Evolutionary conservation across 2,113 vertebrate genomes (phyloP), one percentile per base, ranked within the genome.

Genomic region (Leptobrachium ailaonicum): DNA sequence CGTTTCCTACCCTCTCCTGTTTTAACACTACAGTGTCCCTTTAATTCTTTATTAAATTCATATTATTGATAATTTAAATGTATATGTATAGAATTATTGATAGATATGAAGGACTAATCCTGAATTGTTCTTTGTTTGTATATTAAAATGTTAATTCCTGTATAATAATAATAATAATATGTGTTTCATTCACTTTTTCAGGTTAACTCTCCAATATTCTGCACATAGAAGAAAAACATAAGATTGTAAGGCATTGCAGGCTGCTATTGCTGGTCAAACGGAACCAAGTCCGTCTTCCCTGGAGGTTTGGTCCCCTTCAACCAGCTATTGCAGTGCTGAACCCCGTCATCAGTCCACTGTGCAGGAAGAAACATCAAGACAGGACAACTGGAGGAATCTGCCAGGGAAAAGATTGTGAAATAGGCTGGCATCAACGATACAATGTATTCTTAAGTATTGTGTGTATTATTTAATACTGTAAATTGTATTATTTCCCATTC

Each of bases 271-370:
- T 99, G 97, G 97, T 99, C 95, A 99, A 99, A 98, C 90, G 97
- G 97, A 98, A 99, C 97, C 97, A 99, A 98, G 96, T 96, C 97
- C 96, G 75, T 96, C 95, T 96, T 97, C 94, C 92, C 93, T 82
- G 91, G 95, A 99, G 97, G 97, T 98, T 99, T 99, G 97, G 97
- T 99, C 97, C 97, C 97, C 96, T 99, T 99, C 97, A 99, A 99
- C 97, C 97, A 99, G 97, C 97, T 98, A 97, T 86, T 95, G 96
- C 96, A 94, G 90, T 87, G 87, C 85, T 88, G 89, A 89, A 87
- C 83, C 82, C 84, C 84, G 79, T 85, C 67, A 66, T n/a, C 67
- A 2, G 0, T 83, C 83, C 79, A 6, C 53, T 41, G 62, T 20
- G 58, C 58, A 3, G 11, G 20, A 32, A 32, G 41, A 41, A 41